Evolutionary conservation across 2,113 vertebrate species (phyloP), one percentile per base, ranked within the genome.

Genomic region (Macquaria australasica): DNA sequence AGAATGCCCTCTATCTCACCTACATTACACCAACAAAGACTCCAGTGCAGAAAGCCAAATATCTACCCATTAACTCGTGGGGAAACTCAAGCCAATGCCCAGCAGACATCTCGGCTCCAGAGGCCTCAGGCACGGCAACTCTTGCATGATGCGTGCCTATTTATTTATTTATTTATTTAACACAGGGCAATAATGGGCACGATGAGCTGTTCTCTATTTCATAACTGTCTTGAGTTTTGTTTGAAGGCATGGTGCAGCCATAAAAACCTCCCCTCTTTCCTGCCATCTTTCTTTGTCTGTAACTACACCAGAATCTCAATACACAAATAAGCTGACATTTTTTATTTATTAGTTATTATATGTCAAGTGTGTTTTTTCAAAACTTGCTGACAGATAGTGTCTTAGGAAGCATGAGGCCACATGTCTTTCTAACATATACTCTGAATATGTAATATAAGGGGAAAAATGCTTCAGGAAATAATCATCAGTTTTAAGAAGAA

Each of bases 61-160:
- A 80, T 64, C 67, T 59, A 37, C 58, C n/a, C 14, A 70, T 64
- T 60, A 69, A 64, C 23, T 63, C 58, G 53, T 51, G 39, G 55
- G 76, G 56, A 39, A 81, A 70, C n/a, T 83, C 43, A 45, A 45
- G 43, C 64, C 73, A 18, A 64, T 43, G n/a, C 63, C 62, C 31
- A 67, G 55, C 48, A 77, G 62, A 76, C 71, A 80, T 80, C 82
- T 82, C 82, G 66, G 58, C 64, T 87, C 28, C 23, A 1, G 56
- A 37, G 37, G 58, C 86, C 68, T 79, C 62, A 66, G 76, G 80
- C 77, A 53, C 11, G 6, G 12, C 11, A 74, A 16, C 37, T 77
- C 23, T 51, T 2, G 37, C 45, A 68, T 31, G 58, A 80, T 45
- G 58, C n/a, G 1, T 59, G 60, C 43, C 7, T 20, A n/a, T 56